Percentiles rank a stretch among this genome's conserved stretches.
Conservation (phyloP, 2,888 invertebrate species). For the Tenthredo livida region DNA sequence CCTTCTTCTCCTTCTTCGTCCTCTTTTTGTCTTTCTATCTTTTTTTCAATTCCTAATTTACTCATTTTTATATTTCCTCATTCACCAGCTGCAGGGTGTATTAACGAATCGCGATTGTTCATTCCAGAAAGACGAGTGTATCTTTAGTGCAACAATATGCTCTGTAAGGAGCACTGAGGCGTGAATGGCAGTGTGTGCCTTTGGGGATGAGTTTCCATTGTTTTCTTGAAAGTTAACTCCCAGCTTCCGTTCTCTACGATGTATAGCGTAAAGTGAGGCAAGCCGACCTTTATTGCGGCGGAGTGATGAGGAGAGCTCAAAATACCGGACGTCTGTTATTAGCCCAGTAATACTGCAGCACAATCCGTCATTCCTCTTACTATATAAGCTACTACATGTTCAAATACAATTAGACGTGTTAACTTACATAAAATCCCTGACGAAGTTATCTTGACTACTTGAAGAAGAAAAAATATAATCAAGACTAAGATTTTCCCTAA, state of each 20-base stretch:
- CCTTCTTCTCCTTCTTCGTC: not conserved
- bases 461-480: not conserved
- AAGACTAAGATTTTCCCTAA: not conserved
- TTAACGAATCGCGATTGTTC: not conserved
- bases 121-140: not conserved
- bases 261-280: not conserved
- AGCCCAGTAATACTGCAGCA: not conserved
- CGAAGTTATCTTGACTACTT: not conserved
- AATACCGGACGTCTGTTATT: constrained; percentile 43
- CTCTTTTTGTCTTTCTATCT: no score
- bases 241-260: constrained; percentile 14
- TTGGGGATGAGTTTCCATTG: constrained; percentile 26
- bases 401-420: not conserved
- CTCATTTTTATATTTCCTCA: not conserved
- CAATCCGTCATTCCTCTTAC: not conserved
- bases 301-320: not conserved
- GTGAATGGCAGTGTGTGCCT: constrained; percentile 14
- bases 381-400: not conserved
- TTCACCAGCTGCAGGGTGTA: not conserved
- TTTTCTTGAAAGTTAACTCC: constrained; percentile 30
- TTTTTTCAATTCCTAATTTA: not conserved
- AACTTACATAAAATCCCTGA: not conserved
- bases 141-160: constrained; percentile 14
- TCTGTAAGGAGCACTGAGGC: constrained; percentile 8
- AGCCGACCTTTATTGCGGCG: not conserved